A percentile compares a stretch with the other conserved stretches of the same genome.
These are phyloP conservation scores for Brienomyrus brachyistius DNA, from an alignment of 2,113 vertebrate genomes.

Conservation along the genomic window DNA sequence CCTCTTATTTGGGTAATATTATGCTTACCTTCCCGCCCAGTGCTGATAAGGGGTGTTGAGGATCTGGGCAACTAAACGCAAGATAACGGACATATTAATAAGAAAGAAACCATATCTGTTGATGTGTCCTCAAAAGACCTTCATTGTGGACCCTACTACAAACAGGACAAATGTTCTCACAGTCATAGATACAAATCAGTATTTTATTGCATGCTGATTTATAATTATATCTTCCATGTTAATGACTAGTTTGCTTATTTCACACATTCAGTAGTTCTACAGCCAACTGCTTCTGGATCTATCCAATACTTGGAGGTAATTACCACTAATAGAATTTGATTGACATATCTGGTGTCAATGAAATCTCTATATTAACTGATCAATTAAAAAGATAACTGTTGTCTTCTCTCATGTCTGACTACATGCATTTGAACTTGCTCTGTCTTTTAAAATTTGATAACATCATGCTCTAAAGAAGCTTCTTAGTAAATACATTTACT, in stretches of 20 bases:
- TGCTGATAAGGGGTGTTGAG: neutral
- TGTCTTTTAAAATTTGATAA: neutral
- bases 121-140: neutral
- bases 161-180: neutral
- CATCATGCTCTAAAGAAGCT: neutral
- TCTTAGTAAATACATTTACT: too few species aligned
- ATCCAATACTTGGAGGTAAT: neutral
- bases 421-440: neutral
- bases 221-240: neutral
- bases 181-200: neutral
- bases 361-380: neutral
- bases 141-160: neutral
- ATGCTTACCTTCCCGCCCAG: too few species aligned
- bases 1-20: neutral
- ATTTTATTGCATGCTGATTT: neutral
- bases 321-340: neutral
- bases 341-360: neutral
- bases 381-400: neutral
- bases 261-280: neutral
- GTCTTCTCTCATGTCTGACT: neutral
- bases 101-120: neutral
- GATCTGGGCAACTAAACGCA: neutral
- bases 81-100: neutral
- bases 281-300: neutral
- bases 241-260: neutral